These are phyloP conservation scores for Hippocampus zosterae DNA, from an alignment of 2,113 vertebrate genomes.

Conservation along the genomic window DNA sequence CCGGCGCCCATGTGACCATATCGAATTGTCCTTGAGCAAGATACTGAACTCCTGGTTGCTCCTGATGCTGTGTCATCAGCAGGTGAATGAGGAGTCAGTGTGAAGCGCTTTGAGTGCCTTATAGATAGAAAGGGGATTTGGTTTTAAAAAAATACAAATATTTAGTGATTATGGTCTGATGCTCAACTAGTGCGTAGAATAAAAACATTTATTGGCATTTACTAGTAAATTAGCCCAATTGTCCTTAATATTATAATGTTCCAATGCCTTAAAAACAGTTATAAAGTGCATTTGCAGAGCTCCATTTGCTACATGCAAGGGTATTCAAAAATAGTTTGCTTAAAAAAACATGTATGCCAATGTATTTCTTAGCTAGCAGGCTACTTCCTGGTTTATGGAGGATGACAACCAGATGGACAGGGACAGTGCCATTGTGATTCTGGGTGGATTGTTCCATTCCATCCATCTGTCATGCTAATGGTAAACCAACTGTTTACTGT, in stretches of 20 bases:
- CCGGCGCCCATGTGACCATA: too few species aligned
- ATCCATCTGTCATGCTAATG: background rate
- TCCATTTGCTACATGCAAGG: background rate
- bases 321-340: background rate
- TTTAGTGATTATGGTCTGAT: too few species aligned
- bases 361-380: background rate
- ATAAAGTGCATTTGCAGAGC: background rate
- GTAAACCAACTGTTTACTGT: conserved; percentile 2
- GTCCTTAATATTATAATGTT: background rate
- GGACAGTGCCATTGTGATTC: conserved; percentile 5
- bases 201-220: too few species aligned
- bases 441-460: conserved; percentile 1
- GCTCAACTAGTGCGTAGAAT: too few species aligned
- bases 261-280: background rate
- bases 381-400: background rate
- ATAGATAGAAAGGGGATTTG: too few species aligned
- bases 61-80: too few species aligned
- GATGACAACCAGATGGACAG: conserved; percentile 3
- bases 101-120: too few species aligned
- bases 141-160: too few species aligned
- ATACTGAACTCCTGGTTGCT: too few species aligned
- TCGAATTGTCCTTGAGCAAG: too few species aligned
- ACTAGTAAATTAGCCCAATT: too few species aligned
- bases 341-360: background rate
- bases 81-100: too few species aligned